phyloP scores from a whole-genome alignment of 2,797 vertebrate genomes.

The Tolypeutes matacus region DNA sequence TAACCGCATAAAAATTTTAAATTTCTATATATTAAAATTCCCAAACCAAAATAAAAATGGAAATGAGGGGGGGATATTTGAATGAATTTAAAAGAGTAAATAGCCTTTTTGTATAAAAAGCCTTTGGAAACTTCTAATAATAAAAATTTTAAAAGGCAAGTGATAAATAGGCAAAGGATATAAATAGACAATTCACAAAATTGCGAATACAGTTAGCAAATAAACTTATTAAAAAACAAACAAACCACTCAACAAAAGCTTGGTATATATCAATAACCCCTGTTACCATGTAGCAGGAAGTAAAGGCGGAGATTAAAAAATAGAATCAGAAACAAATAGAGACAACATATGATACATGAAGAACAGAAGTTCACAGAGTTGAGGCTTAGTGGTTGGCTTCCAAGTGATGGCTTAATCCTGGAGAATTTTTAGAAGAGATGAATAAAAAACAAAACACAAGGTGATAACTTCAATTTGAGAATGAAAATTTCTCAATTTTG shows the following conservation, averaged over 20 bases:
- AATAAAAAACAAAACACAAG: not conserved
- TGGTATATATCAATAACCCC: not conserved
- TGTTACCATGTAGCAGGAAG: not conserved
- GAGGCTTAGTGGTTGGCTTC: not conserved
- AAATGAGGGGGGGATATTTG: not conserved
- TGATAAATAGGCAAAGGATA: not conserved
- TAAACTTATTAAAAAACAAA: conserved; percentile 2
- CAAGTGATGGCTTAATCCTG: not conserved
- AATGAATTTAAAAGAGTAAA: not conserved
- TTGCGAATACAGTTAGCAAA: not conserved
- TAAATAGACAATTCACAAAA: not conserved
- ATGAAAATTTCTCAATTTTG: conserved; percentile 11
- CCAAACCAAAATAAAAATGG: conserved; percentile 2
- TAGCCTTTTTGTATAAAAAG: not conserved
- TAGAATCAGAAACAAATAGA: conserved; percentile 3
- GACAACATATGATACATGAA: not conserved
- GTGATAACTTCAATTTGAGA: not conserved
- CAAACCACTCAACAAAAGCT: not conserved
- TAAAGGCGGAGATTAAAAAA: not conserved
- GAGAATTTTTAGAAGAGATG: not conserved
- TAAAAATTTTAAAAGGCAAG: not conserved
- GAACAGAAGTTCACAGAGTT: not conserved
- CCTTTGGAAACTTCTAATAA: not conserved
- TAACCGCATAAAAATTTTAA: conserved; percentile 16
- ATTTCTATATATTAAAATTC: not conserved